Evolutionary conservation across 2,888 invertebrate species (phyloP).

Genomic region (Anorthoa munda): DNA sequence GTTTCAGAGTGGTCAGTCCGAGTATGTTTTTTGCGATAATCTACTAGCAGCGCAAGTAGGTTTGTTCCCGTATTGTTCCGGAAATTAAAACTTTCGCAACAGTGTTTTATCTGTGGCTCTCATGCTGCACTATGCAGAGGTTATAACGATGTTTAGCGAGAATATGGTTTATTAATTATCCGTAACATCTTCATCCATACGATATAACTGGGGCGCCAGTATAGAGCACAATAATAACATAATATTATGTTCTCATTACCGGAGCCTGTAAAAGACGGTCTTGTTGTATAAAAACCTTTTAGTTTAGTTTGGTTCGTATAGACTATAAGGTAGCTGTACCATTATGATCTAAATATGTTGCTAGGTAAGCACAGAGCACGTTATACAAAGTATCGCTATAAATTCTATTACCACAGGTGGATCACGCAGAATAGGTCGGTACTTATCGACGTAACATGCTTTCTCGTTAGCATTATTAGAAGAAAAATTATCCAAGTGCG

Average conservation of each 20-base stretch:
- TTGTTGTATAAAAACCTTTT: conserved; percentile 41
- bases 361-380: neutral
- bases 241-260: conserved; percentile 41
- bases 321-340: no score
- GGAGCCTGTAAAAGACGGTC: conserved; percentile 21
- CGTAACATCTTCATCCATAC: conserved; percentile 16
- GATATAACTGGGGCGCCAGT: conserved; percentile 6
- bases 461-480: conserved; percentile 40
- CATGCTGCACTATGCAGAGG: neutral
- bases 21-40: conserved; percentile 43
- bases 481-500: neutral
- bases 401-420: conserved; percentile 7
- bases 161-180: conserved; percentile 4
- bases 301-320: conserved; percentile 15
- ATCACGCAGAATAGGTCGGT: neutral
- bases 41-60: conserved; percentile 14
- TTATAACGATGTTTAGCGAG: neutral
- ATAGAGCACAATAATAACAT: conserved; percentile 17
- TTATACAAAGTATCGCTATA: conserved; percentile 11
- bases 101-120: conserved; percentile 12
- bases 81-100: conserved; percentile 32
- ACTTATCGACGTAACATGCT: neutral
- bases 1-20: conserved; percentile 26
- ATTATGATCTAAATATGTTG: conserved; percentile 26
- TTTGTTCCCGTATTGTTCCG: conserved; percentile 37